A percentile compares a stretch with the other conserved stretches of the same genome.
phyloP scores from a whole-genome alignment of 2,888 invertebrate species.

The Nebria salina region DNA sequence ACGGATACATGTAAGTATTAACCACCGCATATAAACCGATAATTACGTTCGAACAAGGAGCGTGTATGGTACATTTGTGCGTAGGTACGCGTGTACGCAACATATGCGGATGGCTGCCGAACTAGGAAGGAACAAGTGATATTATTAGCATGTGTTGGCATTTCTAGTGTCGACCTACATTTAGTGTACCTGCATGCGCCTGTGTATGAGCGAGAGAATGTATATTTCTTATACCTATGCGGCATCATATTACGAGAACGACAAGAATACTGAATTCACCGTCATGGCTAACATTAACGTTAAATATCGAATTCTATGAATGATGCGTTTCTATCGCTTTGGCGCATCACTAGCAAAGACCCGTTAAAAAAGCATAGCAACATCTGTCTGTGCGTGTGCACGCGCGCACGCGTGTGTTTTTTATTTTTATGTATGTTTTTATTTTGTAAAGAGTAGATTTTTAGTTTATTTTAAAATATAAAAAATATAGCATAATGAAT shows the following conservation, averaged over 20 bases:
- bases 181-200: neutral
- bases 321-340: too few species aligned
- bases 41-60: too few species aligned
- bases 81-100: neutral
- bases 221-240: constrained; percentile 6
- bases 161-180: constrained; percentile 17
- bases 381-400: too few species aligned
- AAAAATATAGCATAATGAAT: too few species aligned
- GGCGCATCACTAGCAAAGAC: too few species aligned
- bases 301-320: neutral
- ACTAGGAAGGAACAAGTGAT: constrained; percentile 12
- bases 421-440: too few species aligned
- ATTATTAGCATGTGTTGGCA: constrained; percentile 22
- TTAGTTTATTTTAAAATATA: too few species aligned
- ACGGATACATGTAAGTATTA: too few species aligned
- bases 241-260: constrained; percentile 1
- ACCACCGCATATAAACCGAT: too few species aligned
- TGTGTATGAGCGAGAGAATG: constrained; percentile 6
- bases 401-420: too few species aligned
- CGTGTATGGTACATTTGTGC: neutral
- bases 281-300: neutral
- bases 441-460: too few species aligned
- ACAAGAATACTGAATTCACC: constrained; percentile 5
- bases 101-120: neutral
- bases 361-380: too few species aligned